These are phyloP conservation scores for Eretmochelys imbricata DNA, from an alignment of 2,113 vertebrate genomes.

Conservation along the genomic window DNA sequence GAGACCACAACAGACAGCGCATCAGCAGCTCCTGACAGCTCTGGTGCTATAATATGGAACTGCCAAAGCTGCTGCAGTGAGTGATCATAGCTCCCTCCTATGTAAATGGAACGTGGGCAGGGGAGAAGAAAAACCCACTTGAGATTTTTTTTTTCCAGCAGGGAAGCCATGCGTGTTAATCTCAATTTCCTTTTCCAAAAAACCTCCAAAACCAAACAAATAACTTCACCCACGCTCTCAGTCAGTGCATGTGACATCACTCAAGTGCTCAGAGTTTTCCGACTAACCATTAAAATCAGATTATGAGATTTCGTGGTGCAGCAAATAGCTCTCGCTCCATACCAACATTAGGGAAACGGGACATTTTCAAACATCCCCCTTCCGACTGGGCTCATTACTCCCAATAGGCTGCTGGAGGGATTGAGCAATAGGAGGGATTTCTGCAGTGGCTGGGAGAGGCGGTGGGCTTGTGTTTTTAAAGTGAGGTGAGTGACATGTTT, in stretches of 20 bases:
- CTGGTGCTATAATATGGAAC: constrained; percentile 46
- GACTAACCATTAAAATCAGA: neutral
- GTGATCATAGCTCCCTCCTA: constrained; percentile 28
- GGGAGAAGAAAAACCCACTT: neutral
- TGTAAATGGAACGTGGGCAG: neutral
- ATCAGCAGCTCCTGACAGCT: constrained; percentile 64
- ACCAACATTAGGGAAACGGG: neutral
- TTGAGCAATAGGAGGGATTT: rapidly evolving
- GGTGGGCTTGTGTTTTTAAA: neutral
- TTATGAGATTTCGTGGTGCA: neutral
- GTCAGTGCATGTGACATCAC: neutral
- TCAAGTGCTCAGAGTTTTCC: neutral
- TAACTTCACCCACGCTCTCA: neutral
- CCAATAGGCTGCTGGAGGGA: neutral
- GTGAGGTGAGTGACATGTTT: neutral
- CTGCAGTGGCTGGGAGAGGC: neutral
- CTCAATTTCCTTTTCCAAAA: neutral
- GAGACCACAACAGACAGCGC: constrained; percentile 45
- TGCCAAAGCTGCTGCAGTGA: constrained; percentile 56
- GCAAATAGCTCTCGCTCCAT: neutral
- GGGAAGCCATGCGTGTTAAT: neutral
- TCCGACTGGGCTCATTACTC: neutral
- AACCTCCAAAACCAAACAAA: neutral
- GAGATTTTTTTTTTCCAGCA: neutral
- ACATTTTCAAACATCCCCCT: rapidly evolving